Evolutionary conservation across 2,888 invertebrate genomes (phyloP), one percentile per base, ranked within the genome.

Genomic region (Diarsia mendica): DNA sequence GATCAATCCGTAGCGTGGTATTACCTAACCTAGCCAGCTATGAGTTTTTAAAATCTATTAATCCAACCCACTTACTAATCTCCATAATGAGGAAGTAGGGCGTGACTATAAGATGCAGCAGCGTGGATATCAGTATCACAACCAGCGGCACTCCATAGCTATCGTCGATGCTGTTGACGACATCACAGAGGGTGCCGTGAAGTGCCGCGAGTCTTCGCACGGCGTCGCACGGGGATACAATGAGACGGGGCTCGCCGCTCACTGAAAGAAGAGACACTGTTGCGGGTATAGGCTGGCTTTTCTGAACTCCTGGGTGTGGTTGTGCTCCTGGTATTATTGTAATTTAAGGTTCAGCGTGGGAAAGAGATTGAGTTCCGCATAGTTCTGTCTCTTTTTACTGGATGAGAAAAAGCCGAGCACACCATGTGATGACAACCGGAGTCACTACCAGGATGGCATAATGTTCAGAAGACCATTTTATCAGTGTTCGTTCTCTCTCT

Each of bases 21-120:
- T 49, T 49, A 51, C n/a, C n/a, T 3, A n/a, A 53, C n/a, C 10
- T 53, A 53, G n/a, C n/a, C n/a, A 53, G 10, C 53, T 51, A n/a
- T n/a, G n/a, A n/a, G n/a, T n/a, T 3, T 51, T 20, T 51, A 20
- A 20, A 51, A 51, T 2, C 51, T 33, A n/a, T 15, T 15, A n/a
- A 64, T n/a, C 28, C 0, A 58, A 33, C 18, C 5, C 23, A 93
- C 94, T 94, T 72, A 95, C 96, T 95, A 11, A 97, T 94, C 83
- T 97, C 97, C 93, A 96, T 94, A 79, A 97, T 97, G 33, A 97
- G 89, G 89, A 97, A 97, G 90, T 97, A 97, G 0, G 97, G 97
- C 0, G 97, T 97, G 33, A 97, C 97, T 28, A 97, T 97, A 5
- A 97, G 92, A 80, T 97, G 97, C 77, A 97, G 92, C 55, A 97